These are phyloP conservation scores for Microcebus ravelobensis DNA, from an alignment of 2,113 vertebrate species.

Conservation along the genomic window DNA sequence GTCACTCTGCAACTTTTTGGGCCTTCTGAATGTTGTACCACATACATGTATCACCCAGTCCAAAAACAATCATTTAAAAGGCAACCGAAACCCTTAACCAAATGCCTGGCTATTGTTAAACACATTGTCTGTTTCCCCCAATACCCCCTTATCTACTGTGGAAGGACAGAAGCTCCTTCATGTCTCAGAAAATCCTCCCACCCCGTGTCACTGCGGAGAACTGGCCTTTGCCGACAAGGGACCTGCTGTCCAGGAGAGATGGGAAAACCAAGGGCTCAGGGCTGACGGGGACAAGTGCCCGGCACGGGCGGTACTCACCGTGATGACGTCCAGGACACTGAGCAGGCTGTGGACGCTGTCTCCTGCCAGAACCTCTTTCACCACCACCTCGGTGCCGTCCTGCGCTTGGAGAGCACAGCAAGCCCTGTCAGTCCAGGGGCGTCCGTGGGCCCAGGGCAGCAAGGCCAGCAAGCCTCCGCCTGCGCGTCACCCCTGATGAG, in stretches of 20 bases:
- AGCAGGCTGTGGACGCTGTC: constrained; percentile 97
- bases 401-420: constrained; percentile 65
- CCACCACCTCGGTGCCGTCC: constrained; percentile 93
- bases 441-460: fast-evolving
- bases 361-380: constrained; percentile 94
- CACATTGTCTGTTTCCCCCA: fast-evolving
- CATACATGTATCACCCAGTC: fast-evolving
- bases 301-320: constrained; percentile 84
- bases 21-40: fast-evolving
- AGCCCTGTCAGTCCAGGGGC: not conserved
- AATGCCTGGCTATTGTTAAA: not conserved
- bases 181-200: not conserved
- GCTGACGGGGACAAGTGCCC: no score
- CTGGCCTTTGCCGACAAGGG: not conserved
- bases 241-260: not conserved
- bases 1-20: fast-evolving
- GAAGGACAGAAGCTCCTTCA: not conserved
- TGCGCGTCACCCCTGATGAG: not conserved
- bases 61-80: no score
- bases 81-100: not conserved
- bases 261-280: not conserved
- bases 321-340: constrained; percentile 95
- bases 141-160: not conserved
- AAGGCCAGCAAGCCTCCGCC: not conserved
- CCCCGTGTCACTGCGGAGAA: not conserved